Evolutionary conservation across 2,113 vertebrate genomes (phyloP).

Genomic region (Mormyrus lacerda): DNA sequence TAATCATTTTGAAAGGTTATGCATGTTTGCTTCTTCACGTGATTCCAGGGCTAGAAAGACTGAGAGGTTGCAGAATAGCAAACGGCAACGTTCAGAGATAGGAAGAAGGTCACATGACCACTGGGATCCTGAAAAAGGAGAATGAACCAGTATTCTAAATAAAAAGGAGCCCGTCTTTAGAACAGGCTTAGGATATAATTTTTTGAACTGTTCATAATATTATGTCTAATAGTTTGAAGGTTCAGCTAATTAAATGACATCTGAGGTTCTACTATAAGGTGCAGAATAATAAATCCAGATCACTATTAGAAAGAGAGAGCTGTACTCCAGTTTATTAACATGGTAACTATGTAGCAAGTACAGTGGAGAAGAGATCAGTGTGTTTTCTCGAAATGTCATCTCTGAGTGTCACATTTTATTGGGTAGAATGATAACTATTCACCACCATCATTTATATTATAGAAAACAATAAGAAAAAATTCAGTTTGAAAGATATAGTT

Average conservation of each 20-base stretch:
- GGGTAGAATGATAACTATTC: neutral
- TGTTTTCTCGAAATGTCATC: neutral
- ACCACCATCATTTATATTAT: neutral
- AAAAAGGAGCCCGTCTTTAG: neutral
- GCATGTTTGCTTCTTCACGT: neutral
- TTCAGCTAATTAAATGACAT: neutral
- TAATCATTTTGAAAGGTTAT: neutral
- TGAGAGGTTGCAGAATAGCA: neutral
- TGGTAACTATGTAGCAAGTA: neutral
- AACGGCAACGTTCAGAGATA: neutral
- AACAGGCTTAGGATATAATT: neutral
- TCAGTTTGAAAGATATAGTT: neutral
- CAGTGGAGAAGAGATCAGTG: neutral
- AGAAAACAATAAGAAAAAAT: neutral
- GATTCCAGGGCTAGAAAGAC: neutral
- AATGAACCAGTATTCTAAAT: neutral
- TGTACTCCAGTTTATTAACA: neutral
- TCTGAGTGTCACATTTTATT: neutral
- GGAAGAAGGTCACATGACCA: neutral
- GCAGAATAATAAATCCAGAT: neutral
- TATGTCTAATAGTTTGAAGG: neutral
- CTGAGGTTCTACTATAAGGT: neutral
- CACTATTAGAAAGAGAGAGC: neutral
- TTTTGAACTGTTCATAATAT: neutral
- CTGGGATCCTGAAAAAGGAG: neutral